Percentiles rank a stretch among this genome's conserved stretches.
phyloP scores from a whole-genome alignment of 1,140 invertebrate genomes.

The Sweltsa coloradensis region DNA sequence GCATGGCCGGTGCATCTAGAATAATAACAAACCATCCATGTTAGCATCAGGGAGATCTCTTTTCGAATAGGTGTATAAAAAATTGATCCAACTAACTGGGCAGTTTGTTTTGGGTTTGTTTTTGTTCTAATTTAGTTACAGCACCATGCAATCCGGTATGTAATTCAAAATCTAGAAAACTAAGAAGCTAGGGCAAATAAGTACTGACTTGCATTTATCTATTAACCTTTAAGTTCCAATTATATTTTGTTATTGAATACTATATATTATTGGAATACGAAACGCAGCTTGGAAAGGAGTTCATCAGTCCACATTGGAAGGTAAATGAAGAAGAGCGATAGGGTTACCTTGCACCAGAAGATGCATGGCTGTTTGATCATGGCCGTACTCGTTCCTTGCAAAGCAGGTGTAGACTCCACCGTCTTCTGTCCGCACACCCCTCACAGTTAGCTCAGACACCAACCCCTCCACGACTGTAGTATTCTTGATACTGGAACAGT shows the following conservation, averaged over 20 bases:
- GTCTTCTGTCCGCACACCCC: conserved; percentile 32
- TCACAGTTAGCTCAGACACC: conserved; percentile 24
- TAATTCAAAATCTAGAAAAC: too few relatives aligned
- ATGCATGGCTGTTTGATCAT: conserved; percentile 23
- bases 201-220: background rate
- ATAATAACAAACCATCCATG: background rate
- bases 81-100: too few relatives aligned
- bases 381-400: conserved; percentile 30
- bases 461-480: conserved; percentile 9
- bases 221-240: background rate
- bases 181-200: too few relatives aligned
- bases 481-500: conserved; percentile 11
- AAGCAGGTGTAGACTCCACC: conserved; percentile 37
- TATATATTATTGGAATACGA: background rate
- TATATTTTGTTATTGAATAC: background rate
- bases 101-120: too few relatives aligned
- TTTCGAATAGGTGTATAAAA: background rate
- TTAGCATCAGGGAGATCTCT: background rate
- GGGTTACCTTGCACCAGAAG: conserved; percentile 23
- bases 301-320: too few relatives aligned
- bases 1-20: conserved; percentile 15
- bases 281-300: too few relatives aligned
- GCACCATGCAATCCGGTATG: too few relatives aligned
- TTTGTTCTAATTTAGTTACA: too few relatives aligned
- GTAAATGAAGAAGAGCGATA: background rate